Base-by-base conservation (phyloP, 2,113 vertebrate species). In the Hippocampus guttulatus region DNA sequence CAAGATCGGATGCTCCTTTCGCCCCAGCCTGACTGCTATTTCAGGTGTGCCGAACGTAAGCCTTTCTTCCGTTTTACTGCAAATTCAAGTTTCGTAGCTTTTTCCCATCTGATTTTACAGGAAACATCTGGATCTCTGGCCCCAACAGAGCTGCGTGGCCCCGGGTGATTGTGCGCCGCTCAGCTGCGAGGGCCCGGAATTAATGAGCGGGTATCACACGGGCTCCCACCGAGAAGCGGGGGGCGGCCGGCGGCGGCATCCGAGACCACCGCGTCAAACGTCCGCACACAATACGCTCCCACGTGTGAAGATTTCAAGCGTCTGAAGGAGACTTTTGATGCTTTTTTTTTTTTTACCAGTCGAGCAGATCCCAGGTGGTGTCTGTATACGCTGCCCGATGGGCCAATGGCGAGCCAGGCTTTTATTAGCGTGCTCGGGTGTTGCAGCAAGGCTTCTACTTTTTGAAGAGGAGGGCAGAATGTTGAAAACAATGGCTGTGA, bases 51-150 rank as follows among this genome's bases (percentile, higher is more conserved):
- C 67, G 70, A 87, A 85, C 73, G 80, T 89, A 91, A 93, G 90
- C 86, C 85, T 90, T 91, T 90, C 91, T 91, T 75, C 85, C 73
- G 55, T 90, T 91, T 92, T 90, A 92, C 89, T 91, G 89, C 90
- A 85, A 92, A 92, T 92, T 92, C 91, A 92, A 90, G 76, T 92
- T 91, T 92, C 91, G 92, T 91, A 91, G 92, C 90, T 92, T 93
- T 93, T 58, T 92, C 92, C 92, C 92, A 87, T 91, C 85, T 82
- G 85, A 90, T 92, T 92, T 92, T 92, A 93, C 88, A 83, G 92
- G 92, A 92, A 92, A 92, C 92, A 93, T 92, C 92, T 92, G 92
- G 90, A 84, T 80, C 77, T 77, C 78, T 84, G 70, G 80, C 81
- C 68, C 81, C 77, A 75, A 82, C 89, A 85, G 86, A 88, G 86